Percentiles rank a stretch among this genome's conserved stretches.
Conservation (phyloP, 1,140 invertebrate genomes). For the Pseudomyrmex dendroicus region DNA sequence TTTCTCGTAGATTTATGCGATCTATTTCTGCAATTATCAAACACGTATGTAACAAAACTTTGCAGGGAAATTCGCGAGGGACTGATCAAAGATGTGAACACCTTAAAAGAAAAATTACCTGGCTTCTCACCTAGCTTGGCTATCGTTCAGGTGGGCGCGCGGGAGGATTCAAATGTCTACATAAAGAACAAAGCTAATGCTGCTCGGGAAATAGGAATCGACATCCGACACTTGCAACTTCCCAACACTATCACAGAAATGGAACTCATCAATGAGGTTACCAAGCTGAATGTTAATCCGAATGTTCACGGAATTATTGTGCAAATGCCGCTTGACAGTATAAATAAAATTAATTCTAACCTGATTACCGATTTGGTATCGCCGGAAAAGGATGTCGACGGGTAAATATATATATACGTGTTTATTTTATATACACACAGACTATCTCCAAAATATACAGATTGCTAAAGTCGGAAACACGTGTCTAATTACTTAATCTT, state of each 20-base stretch:
- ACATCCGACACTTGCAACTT: constrained; percentile 92
- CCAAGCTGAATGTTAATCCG: constrained; percentile 93
- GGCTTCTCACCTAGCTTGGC: constrained; percentile 91
- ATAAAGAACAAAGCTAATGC: constrained; percentile 98
- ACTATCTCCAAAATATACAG: neutral
- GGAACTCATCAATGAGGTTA: constrained; percentile 91
- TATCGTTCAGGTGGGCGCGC: constrained; percentile 95
- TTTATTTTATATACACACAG: neutral
- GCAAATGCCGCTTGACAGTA: constrained; percentile 97
- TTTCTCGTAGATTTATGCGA: neutral
- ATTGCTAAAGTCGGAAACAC: neutral
- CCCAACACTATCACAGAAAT: constrained; percentile 93
- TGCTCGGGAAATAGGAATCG: constrained; percentile 95
- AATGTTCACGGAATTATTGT: constrained; percentile 98
- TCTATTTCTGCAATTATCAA: neutral
- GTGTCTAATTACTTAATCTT: neutral
- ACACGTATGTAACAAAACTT: constrained; percentile 51
- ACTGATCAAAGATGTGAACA: constrained; percentile 88
- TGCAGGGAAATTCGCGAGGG: constrained; percentile 91
- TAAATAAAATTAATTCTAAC: constrained; percentile 93
- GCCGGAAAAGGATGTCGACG: constrained; percentile 97
- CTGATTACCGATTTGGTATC: constrained; percentile 94
- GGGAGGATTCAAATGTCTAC: constrained; percentile 99
- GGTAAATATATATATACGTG: constrained; percentile 86
- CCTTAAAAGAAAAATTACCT: constrained; percentile 86